phyloP scores from a whole-genome alignment of 2,113 vertebrate genomes.

The Petrocephalus microphthalmus region DNA sequence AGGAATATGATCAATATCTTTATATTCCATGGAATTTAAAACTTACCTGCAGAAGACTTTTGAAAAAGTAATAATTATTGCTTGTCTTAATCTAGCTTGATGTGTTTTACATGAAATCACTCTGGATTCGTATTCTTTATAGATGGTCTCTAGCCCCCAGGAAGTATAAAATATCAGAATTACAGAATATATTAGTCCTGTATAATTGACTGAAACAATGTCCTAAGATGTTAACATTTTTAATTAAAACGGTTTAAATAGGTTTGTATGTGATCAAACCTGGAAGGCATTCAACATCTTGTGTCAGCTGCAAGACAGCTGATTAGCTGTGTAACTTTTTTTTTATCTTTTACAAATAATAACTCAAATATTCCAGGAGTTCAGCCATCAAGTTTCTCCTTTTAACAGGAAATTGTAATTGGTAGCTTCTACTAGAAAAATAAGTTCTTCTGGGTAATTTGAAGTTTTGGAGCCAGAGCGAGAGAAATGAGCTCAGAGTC shows the following conservation, averaged over 20 bases:
- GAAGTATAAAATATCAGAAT: not conserved
- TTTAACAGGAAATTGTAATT: conserved; percentile 26
- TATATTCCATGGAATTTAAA: not conserved
- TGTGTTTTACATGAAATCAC: not conserved
- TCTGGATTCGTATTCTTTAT: not conserved
- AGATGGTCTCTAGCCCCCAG: not conserved
- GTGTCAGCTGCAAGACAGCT: no score
- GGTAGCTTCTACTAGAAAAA: conserved; percentile 36
- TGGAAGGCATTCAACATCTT: not conserved
- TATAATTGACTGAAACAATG: not conserved
- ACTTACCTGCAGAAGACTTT: not conserved
- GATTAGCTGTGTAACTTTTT: no score
- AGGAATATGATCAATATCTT: not conserved
- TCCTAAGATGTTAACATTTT: not conserved
- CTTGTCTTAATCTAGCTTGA: not conserved
- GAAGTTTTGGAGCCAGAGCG: conserved; percentile 57
- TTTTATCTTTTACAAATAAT: not conserved
- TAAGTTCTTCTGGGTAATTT: conserved; percentile 55
- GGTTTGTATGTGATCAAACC: not conserved
- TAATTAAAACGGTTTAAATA: not conserved
- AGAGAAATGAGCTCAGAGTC: conserved; percentile 50
- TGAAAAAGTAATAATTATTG: not conserved
- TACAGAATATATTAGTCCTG: not conserved
- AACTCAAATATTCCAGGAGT: not conserved
- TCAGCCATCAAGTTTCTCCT: not conserved